These are phyloP conservation scores for Plebejus melissa DNA, from an alignment of 2,888 invertebrate species.

Conservation along the genomic window DNA sequence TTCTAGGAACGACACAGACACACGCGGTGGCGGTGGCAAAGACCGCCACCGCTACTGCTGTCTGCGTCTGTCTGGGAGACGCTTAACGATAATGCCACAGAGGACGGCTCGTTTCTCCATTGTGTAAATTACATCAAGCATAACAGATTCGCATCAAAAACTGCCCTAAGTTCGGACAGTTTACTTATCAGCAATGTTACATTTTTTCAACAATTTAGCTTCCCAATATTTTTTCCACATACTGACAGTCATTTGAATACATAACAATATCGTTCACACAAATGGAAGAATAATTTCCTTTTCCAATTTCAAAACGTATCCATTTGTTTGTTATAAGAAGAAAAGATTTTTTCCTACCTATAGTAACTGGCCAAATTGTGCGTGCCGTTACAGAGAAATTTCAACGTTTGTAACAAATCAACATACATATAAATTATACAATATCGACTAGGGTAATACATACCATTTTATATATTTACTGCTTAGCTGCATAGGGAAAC, in stretches of 20 bases:
- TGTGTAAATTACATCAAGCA: not conserved
- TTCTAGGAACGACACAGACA: too few species aligned
- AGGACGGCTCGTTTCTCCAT: not conserved
- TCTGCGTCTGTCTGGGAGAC: too few species aligned
- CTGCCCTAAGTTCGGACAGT: too few species aligned
- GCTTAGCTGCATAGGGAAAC: not conserved
- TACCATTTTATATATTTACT: not conserved
- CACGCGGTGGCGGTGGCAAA: too few species aligned
- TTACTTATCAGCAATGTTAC: too few species aligned
- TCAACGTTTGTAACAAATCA: not conserved
- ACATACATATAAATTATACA: not conserved
- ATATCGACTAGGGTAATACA: not conserved
- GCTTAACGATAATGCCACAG: not conserved
- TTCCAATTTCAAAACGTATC: not conserved
- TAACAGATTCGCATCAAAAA: not conserved
- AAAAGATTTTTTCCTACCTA: conserved; percentile 6
- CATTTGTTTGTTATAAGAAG: not conserved
- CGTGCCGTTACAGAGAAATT: not conserved
- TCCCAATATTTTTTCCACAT: not conserved
- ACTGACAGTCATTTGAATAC: not conserved
- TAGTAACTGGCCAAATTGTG: conserved; percentile 14
- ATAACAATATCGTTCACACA: not conserved
- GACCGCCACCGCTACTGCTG: too few species aligned
- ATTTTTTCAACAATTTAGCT: not conserved
- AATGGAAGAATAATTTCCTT: not conserved